Base-by-base conservation (phyloP, 2,113 vertebrate species). In the Theristicus caerulescens region DNA sequence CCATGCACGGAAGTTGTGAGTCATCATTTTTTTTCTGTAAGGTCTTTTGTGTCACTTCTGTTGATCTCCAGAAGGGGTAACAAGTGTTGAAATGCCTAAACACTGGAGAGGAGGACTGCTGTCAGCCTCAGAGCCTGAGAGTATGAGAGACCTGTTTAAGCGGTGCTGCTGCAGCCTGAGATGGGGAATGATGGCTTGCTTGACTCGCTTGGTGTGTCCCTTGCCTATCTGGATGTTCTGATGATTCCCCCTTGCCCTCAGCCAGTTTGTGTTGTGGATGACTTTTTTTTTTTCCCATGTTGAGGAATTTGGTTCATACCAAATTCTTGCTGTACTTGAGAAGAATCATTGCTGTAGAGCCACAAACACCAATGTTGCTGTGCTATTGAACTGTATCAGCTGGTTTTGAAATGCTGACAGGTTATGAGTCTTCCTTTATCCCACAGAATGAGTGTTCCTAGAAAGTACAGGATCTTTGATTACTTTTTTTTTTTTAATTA, bases 321-420 rank as follows among this genome's bases (percentile, higher is more conserved):
- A 67, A 97, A 73, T 87, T 95, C 91, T 88, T 82, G 42, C 74
- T 96, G 51, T 91, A 91, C 79, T 88, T 95, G 80, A 96, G 79
- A 80, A 65, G 59, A 70, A 90, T 55, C 51, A 8, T 42, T 82
- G 47, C 83, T 90, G 72, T 82, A 76, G 91, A 93, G 64, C 44
- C 66, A 80, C 80, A 88, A 47, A 78, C 32, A 44, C 57, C 3
- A 3, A 46, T 47, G 55, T 71, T 90, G 81, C 81, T 91, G 65
- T 88, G 93, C 81, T 94, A 55, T 65, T 11, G 8, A 82, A 87
- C 67, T 72, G 13, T 76, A 71, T 92, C 72, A 82, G 82, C 66
- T 65, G 62, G 57, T 76, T 93, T 93, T 81, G 66, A 89, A 86
- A 59, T n/a, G n/a, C 44, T 89, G 66, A 64, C 66, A 70, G 49